A percentile compares a stretch with the other conserved stretches of the same genome.
phyloP scores from a whole-genome alignment of 1,140 invertebrate species.

The Drosophila mayri region DNA sequence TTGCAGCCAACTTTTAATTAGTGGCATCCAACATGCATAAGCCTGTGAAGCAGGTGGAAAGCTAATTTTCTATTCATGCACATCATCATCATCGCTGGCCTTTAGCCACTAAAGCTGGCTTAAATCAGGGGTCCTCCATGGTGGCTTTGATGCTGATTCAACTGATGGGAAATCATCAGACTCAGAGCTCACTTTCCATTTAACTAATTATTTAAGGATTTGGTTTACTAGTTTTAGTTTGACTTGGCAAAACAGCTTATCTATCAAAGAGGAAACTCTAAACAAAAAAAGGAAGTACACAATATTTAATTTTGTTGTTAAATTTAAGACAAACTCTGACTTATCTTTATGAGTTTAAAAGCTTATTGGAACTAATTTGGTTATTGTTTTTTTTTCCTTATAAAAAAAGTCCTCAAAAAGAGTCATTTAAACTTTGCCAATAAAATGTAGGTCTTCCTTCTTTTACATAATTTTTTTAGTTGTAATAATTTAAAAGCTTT shows the following conservation, averaged over 20 bases:
- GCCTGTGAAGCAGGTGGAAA: conserved; percentile 29
- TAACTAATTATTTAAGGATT: background rate
- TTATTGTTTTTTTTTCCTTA: no score
- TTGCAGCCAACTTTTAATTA: conserved; percentile 75
- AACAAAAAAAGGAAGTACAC: no score
- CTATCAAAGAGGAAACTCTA: no score
- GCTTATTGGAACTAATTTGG: no score
- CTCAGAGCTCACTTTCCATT: background rate
- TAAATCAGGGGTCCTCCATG: background rate
- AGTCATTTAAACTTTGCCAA: background rate
- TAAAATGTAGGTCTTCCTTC: background rate
- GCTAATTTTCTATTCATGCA: conserved; percentile 60
- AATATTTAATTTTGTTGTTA: background rate
- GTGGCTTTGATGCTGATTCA: conserved; percentile 1
- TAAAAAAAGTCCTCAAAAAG: background rate
- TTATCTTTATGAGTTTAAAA: background rate
- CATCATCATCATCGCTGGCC: conserved; percentile 47
- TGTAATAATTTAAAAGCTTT: background rate
- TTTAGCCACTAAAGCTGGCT: conserved; percentile 28
- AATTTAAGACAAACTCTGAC: background rate
- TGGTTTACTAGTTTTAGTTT: background rate
- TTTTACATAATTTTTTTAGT: no score
- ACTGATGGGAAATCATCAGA: background rate
- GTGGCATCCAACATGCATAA: conserved; percentile 44
- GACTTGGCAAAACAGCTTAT: no score